Percentiles rank a stretch among this genome's conserved stretches.
These are phyloP conservation scores for Luperina nickerlii DNA, from an alignment of 2,888 invertebrate species.

Conservation along the genomic window DNA sequence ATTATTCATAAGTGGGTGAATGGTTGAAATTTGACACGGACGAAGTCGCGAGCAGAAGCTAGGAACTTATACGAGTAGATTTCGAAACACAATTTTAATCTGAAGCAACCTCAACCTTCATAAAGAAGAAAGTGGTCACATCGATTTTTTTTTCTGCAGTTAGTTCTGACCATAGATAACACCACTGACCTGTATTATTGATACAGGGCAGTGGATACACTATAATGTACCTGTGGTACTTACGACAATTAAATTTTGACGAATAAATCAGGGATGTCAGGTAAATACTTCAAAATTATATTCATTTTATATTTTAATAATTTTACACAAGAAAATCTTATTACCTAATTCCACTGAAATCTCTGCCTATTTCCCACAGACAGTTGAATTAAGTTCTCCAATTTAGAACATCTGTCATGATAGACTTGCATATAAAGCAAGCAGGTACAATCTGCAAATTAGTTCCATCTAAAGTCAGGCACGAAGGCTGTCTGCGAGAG, in stretches of 20 bases:
- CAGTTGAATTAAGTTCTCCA: not conserved
- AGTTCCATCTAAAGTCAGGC: not conserved
- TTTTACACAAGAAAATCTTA: not conserved
- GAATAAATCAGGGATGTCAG: too few species aligned
- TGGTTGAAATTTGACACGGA: too few species aligned
- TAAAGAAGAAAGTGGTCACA: too few species aligned
- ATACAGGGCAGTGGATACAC: too few species aligned
- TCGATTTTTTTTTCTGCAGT: too few species aligned
- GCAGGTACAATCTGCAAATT: not conserved
- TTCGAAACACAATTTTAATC: too few species aligned
- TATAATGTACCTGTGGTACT: not conserved
- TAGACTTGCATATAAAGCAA: not conserved
- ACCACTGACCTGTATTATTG: too few species aligned
- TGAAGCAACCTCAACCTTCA: too few species aligned
- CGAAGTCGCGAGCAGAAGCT: too few species aligned
- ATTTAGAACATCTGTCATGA: conserved; percentile 5
- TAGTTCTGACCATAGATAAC: too few species aligned
- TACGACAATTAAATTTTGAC: not conserved
- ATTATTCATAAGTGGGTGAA: too few species aligned
- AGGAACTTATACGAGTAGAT: too few species aligned
- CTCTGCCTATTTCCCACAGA: not conserved
- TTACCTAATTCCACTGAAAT: not conserved
- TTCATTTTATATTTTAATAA: not conserved
- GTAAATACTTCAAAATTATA: not conserved
- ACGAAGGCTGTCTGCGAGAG: conserved; percentile 13